phyloP scores from a whole-genome alignment of 2,888 invertebrate species.

The Chaitophorus viminalis region DNA sequence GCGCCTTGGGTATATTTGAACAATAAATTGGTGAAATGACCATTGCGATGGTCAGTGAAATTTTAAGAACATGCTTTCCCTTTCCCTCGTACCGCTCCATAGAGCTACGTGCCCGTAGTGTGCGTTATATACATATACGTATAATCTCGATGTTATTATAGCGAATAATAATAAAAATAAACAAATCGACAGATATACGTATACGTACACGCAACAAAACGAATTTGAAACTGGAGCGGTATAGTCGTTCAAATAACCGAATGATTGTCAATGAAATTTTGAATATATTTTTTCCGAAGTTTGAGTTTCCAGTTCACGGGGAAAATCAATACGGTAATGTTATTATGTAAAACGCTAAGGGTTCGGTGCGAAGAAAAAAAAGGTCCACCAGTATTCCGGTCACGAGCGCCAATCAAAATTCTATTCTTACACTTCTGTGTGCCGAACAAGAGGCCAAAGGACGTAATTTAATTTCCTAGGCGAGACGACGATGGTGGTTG shows the following conservation, averaged over 20 bases:
- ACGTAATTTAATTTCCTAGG: constrained; percentile 59
- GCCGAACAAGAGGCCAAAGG: constrained; percentile 51
- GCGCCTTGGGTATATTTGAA: not conserved
- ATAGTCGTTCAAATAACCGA: not conserved
- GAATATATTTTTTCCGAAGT: constrained; percentile 29
- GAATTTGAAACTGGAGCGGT: not conserved
- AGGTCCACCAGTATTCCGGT: constrained; percentile 59
- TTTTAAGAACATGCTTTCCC: not conserved
- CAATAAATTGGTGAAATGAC: not conserved
- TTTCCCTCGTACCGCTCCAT: not conserved
- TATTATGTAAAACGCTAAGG: constrained; percentile 59
- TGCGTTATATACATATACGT: not conserved
- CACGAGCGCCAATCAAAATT: constrained; percentile 62
- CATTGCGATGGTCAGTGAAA: not conserved
- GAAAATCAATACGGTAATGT: constrained; percentile 57
- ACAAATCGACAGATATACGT: not conserved
- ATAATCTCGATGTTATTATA: not conserved
- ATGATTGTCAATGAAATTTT: constrained; percentile 24
- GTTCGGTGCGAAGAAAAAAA: constrained; percentile 39
- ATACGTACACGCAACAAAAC: too few relatives aligned
- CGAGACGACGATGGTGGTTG: constrained; percentile 40
- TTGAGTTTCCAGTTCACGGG: constrained; percentile 30
- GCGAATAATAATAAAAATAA: not conserved
- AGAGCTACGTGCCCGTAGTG: not conserved
- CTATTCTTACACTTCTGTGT: constrained; percentile 59